Evolutionary conservation across 2,113 vertebrate species (phyloP), one percentile per base, ranked within the genome.

Genomic region (Oncorhynchus tshawytscha): DNA sequence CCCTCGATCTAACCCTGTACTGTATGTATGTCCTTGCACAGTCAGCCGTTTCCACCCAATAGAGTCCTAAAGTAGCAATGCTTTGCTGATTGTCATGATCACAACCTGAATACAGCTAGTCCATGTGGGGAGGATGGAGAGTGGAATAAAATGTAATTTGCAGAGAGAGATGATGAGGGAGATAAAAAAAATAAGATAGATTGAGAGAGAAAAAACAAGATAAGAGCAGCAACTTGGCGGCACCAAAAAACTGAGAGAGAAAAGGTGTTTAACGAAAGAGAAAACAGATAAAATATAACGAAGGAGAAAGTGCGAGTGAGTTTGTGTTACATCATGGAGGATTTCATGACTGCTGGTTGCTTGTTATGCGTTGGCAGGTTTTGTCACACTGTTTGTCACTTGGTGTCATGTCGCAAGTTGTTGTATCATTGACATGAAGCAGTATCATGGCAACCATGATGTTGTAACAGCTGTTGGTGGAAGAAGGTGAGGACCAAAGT

Each of bases 51-150:
- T 89, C 80, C 85, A 82, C 85, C 79, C 84, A 84, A 82, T 16
- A 83, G 69, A 8, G 82, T 76, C 60, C 76, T 78, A 88, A 89
- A 88, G 83, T 86, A 85, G 82, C 86, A 88, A 85, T 83, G 86
- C 88, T 91, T 78, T 83, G 84, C 88, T 88, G 89, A 92, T 91
- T 87, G 78, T n/a, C 68, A 84, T 85, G 90, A 91, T 91, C 88
- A 88, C 77, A 85, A 76, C 75, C 73, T 86, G 85, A 88, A 87
- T 84, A 82, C 80, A 81, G 81, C 78, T 83, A 81, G 81, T 86
- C 85, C 86, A 83, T 78, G 83, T 16, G 31, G 67, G 70, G 24
- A 65, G n/a, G 11, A n/a, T 25, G 12, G 27, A 25, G 66, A 29
- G 65, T 12, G 20, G 49, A 27, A 51, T 13, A 34, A 29, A 39